phyloP scores from a whole-genome alignment of 2,888 invertebrate genomes.

The Aphidoletes aphidimyza region DNA sequence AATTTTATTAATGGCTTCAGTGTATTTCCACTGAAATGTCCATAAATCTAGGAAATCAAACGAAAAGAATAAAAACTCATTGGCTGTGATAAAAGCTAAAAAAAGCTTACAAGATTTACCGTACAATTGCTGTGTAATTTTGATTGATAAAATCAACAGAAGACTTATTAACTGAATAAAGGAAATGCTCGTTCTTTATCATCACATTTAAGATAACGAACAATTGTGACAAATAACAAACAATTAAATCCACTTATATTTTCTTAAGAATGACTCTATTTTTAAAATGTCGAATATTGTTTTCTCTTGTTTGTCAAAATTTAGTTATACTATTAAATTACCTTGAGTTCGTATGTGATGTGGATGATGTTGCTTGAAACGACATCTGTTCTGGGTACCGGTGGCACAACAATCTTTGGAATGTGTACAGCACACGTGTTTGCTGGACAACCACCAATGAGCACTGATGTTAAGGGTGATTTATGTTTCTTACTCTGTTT shows the following conservation, averaged over 20 bases:
- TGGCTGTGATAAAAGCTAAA: too few relatives aligned
- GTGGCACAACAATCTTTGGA: slow-evolving; percentile 1
- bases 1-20: slow-evolving; percentile 4
- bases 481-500: slow-evolving; percentile 36
- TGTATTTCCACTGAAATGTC: background rate
- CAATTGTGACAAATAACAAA: background rate
- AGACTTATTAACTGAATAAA: background rate
- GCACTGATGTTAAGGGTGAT: background rate
- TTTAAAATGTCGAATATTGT: background rate
- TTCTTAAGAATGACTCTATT: background rate
- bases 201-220: background rate
- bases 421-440: slow-evolving; percentile 13
- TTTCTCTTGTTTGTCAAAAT: too few relatives aligned
- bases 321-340: background rate
- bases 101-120: too few relatives aligned
- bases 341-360: slow-evolving; percentile 17
- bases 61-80: background rate
- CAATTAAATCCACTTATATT: background rate
- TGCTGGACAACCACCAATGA: background rate
- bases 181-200: background rate
- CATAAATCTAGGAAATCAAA: slow-evolving; percentile 8
- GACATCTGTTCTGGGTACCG: background rate
- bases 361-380: background rate
- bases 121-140: too few relatives aligned
- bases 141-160: slow-evolving; percentile 12